Percentiles rank a stretch among this genome's conserved stretches.
Conservation (phyloP, 1,140 invertebrate genomes). For the Helicoverpa armigera region DNA sequence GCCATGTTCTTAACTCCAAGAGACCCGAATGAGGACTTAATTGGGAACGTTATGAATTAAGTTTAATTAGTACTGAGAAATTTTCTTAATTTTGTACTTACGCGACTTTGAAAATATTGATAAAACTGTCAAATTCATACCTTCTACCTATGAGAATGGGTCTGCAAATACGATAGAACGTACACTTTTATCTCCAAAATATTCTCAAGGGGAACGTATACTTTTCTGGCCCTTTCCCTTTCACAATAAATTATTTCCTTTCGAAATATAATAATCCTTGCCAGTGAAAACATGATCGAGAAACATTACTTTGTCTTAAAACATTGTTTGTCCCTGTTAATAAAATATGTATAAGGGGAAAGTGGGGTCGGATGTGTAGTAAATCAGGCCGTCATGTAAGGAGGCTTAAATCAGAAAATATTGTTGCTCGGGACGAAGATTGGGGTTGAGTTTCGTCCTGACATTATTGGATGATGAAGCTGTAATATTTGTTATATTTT, state of each 20-base stretch:
- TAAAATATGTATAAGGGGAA: conserved; percentile 31
- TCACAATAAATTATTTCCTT: conserved; percentile 25
- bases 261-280: conserved; percentile 25
- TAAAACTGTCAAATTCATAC: not conserved
- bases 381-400: conserved; percentile 16
- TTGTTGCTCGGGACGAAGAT: conserved; percentile 4
- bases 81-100: conserved; percentile 1
- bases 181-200: not conserved
- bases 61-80: not conserved
- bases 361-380: conserved; percentile 16
- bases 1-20: too few species aligned
- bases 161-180: not conserved
- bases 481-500: conserved; percentile 11
- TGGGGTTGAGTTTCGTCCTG: conserved; percentile 15
- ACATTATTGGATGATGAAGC: conserved; percentile 17
- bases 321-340: conserved; percentile 37
- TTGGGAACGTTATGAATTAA: not conserved
- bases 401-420: conserved; percentile 36
- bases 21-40: too few species aligned
- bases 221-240: not conserved
- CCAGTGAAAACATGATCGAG: not conserved
- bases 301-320: conserved; percentile 21
- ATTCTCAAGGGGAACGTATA: not conserved
- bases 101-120: not conserved
- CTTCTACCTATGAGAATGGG: too few species aligned